Evolutionary conservation across 35 echinoderm and acorn worm species (phyloP).

Genomic region (Anneissia japonica): DNA sequence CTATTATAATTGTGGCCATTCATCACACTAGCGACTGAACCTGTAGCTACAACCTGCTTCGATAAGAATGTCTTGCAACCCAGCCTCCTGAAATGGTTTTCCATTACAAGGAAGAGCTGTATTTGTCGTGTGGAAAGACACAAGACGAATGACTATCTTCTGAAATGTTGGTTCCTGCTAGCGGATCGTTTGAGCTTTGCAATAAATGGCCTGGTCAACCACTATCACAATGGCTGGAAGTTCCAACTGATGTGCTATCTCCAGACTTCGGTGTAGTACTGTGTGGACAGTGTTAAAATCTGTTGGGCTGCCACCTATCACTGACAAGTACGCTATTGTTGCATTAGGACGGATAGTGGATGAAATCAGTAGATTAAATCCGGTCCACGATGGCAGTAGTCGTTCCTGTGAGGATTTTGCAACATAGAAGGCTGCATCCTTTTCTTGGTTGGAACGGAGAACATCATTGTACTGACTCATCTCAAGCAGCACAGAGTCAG

Average conservation of each 20-base stretch:
- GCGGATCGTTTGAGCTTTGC: conserved; percentile 47
- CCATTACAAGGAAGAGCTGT: conserved; percentile 58
- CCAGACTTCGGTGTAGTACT: conserved; percentile 18
- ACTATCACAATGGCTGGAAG: conserved; percentile 30
- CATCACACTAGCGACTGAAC: conserved; percentile 68
- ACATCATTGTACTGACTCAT: no score
- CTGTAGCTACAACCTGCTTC: conserved; percentile 58
- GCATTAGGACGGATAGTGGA: conserved; percentile 30
- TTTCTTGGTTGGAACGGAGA: no score
- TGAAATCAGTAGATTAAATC: conserved; percentile 42
- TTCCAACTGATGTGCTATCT: conserved; percentile 29
- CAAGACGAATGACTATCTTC: conserved; percentile 63
- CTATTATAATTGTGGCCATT: conserved; percentile 72
- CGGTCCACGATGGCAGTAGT: not conserved
- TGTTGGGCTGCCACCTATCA: conserved; percentile 43
- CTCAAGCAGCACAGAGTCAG: no score
- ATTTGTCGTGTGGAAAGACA: conserved; percentile 84
- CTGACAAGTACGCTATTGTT: conserved; percentile 36
- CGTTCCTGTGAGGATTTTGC: not conserved
- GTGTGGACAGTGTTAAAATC: conserved; percentile 42
- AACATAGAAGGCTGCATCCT: no score
- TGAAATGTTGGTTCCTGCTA: conserved; percentile 29
- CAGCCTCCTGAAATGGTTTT: conserved; percentile 59
- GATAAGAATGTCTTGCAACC: conserved; percentile 66
- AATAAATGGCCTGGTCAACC: conserved; percentile 70